A percentile compares a stretch with the other conserved stretches of the same genome.
phyloP scores from a whole-genome alignment of 2,797 vertebrate species.

The Labeo calbasu region DNA sequence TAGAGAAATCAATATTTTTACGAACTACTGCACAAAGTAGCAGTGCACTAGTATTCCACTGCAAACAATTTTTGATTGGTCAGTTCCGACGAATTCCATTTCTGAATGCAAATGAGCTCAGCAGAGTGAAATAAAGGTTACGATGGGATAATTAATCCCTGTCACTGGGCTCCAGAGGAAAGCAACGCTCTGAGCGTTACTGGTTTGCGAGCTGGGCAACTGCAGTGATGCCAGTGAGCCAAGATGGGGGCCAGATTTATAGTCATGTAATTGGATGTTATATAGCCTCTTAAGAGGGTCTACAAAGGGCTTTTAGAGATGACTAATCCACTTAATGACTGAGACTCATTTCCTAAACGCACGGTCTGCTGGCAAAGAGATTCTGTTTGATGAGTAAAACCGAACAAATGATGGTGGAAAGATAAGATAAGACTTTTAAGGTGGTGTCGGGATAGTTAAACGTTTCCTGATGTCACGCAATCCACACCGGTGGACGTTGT shows the following conservation, averaged over 20 bases:
- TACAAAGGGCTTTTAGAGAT: slow-evolving; percentile 58
- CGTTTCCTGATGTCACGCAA: not conserved
- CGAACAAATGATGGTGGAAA: not conserved
- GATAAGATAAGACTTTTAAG: slow-evolving; percentile 2
- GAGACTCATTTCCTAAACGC: slow-evolving; percentile 65
- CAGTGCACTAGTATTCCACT: not conserved
- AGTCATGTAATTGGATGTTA: slow-evolving; percentile 60
- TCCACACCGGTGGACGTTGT: not conserved
- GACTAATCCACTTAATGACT: slow-evolving; percentile 66
- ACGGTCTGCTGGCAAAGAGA: slow-evolving; percentile 19
- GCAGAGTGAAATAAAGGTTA: slow-evolving; percentile 30
- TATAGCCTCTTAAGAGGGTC: slow-evolving; percentile 65
- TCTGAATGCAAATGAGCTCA: slow-evolving; percentile 15
- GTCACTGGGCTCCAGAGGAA: not conserved
- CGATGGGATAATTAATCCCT: not conserved
- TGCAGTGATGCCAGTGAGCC: slow-evolving; percentile 25
- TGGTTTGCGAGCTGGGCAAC: not conserved
- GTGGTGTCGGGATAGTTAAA: not conserved
- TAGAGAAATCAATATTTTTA: no score
- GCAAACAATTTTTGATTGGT: not conserved
- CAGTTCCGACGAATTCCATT: not conserved
- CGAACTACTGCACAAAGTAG: not conserved
- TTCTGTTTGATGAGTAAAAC: slow-evolving; percentile 12
- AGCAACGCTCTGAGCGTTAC: not conserved
- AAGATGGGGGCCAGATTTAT: slow-evolving; percentile 48